Conservation (phyloP, 2,888 invertebrate genomes). For the Caenorhabditis japonica region DNA sequence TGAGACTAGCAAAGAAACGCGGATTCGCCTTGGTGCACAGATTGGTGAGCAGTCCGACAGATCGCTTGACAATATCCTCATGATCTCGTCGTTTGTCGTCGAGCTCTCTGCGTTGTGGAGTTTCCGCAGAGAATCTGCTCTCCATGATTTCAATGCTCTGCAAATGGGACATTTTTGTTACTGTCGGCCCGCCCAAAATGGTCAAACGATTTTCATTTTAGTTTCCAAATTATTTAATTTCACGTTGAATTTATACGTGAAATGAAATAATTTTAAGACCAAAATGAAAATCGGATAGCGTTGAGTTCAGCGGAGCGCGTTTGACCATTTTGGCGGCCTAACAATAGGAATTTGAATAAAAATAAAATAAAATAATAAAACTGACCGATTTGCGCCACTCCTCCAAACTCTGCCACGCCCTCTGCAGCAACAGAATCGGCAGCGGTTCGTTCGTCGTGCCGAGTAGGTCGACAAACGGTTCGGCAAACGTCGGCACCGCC, state of each 20-base stretch:
- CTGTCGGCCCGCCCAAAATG: too few species aligned
- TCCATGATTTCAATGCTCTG: constrained; percentile 2
- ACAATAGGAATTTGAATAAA: neutral
- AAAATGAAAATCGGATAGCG: too few species aligned
- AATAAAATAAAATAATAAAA: neutral
- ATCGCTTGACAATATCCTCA: constrained; percentile 40
- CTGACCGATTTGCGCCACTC: constrained; percentile 15
- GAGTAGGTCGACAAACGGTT: constrained; percentile 32
- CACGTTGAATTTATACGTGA: too few species aligned
- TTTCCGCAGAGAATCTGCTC: neutral
- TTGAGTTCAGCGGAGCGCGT: too few species aligned
- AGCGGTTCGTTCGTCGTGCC: constrained; percentile 18
- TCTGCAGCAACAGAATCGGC: constrained; percentile 14
- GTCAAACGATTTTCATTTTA: too few species aligned
- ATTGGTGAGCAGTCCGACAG: constrained; percentile 26
- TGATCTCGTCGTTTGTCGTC: constrained; percentile 26
- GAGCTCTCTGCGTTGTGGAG: neutral
- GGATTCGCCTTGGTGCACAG: constrained; percentile 30
- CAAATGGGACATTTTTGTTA: too few species aligned
- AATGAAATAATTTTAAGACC: too few species aligned
- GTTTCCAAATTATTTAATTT: too few species aligned
- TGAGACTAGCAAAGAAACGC: constrained; percentile 19
- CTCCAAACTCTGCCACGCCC: constrained; percentile 25
- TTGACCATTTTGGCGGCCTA: too few species aligned
- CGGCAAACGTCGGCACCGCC: constrained; percentile 32